phyloP scores from a whole-genome alignment of 2,113 vertebrate genomes.

The Syngnathus typhle region DNA sequence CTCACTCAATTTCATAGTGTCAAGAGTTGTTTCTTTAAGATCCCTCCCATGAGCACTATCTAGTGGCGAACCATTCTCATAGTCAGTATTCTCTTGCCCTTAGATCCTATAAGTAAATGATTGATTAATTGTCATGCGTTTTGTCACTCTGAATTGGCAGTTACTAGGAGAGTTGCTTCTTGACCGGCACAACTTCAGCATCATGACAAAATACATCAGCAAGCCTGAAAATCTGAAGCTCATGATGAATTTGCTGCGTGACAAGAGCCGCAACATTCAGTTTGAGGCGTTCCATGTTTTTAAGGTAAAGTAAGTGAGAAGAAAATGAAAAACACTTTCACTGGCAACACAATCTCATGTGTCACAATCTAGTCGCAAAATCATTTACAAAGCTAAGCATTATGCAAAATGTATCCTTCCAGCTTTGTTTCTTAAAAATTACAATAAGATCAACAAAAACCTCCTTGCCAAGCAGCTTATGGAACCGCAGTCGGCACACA shows the following conservation, averaged over 20 bases:
- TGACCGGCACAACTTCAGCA: slow-evolving; percentile 91
- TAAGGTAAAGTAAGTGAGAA: slow-evolving; percentile 73
- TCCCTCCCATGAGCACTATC: slow-evolving; percentile 25
- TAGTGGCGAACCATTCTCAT: slow-evolving; percentile 28
- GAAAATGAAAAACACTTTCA: background rate
- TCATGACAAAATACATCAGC: slow-evolving; percentile 97
- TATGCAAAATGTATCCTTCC: background rate
- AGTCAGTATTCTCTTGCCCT: background rate
- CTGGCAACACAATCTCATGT: background rate
- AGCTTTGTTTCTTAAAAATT: background rate
- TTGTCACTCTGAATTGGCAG: slow-evolving; percentile 57
- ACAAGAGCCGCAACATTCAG: slow-evolving; percentile 97
- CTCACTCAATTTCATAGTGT: no score
- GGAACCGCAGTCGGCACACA: no score
- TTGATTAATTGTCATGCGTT: background rate
- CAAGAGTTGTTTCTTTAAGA: no score
- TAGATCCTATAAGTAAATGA: background rate
- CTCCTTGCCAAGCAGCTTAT: no score
- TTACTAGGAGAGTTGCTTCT: slow-evolving; percentile 90
- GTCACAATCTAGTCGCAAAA: background rate
- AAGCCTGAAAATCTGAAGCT: slow-evolving; percentile 96
- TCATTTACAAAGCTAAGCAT: background rate
- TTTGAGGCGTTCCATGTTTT: slow-evolving; percentile 98
- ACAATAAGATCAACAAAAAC: background rate
- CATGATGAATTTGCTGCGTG: slow-evolving; percentile 95